Conservation (phyloP, 2,797 vertebrate genomes). For the Ciconia nigra region DNA sequence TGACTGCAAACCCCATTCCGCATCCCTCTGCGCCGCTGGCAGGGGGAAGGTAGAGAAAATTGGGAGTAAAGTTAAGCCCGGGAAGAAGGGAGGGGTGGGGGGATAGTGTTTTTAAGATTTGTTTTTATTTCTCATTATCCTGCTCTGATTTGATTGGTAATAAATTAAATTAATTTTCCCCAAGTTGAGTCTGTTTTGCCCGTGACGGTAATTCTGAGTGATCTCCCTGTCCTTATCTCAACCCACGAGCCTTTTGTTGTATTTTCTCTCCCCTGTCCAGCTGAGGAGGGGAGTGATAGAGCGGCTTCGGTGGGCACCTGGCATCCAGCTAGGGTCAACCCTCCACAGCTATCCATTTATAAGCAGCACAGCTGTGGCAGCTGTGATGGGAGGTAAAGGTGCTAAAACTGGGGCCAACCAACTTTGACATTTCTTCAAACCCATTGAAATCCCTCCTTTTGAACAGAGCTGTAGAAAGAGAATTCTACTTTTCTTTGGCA, state of each 20-base stretch:
- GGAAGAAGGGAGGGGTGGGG: background rate
- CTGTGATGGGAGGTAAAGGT: background rate
- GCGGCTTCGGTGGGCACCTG: background rate
- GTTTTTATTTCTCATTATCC: background rate
- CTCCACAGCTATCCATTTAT: background rate
- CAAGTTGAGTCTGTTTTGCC: background rate
- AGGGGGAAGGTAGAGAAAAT: too few relatives aligned
- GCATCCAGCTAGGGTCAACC: background rate
- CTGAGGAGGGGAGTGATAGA: background rate
- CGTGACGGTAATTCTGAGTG: background rate
- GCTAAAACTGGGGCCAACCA: background rate
- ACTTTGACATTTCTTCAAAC: background rate
- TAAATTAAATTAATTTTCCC: background rate
- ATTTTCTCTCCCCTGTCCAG: background rate
- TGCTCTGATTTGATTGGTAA: background rate
- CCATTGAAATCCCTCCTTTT: background rate
- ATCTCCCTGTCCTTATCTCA: background rate
- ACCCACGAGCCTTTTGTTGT: background rate
- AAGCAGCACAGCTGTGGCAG: background rate
- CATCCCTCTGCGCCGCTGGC: too few relatives aligned
- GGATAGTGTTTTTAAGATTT: background rate
- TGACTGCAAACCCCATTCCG: too few relatives aligned
- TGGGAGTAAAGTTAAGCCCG: background rate
- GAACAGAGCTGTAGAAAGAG: background rate
- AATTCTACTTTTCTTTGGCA: background rate